These are phyloP conservation scores for Lissonota sp. DNA, from an alignment of 2,888 invertebrate genomes.

Conservation along the genomic window DNA sequence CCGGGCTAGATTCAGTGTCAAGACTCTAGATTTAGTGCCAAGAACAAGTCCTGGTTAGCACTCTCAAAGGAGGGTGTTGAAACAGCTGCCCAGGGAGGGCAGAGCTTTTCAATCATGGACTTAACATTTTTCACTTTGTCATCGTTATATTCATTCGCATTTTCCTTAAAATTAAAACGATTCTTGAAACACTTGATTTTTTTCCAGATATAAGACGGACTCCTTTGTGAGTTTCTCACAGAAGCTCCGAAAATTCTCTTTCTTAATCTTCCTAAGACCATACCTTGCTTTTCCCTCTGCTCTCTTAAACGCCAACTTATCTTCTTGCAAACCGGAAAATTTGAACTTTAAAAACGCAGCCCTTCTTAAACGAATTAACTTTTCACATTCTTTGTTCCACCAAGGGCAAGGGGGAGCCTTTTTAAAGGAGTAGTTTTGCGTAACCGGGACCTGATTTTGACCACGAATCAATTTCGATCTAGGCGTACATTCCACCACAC, in stretches of 20 bases:
- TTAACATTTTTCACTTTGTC: constrained; percentile 20
- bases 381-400: constrained; percentile 24
- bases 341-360: constrained; percentile 33
- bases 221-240: not conserved
- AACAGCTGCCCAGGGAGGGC: not conserved
- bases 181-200: constrained; percentile 45
- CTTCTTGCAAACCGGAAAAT: not conserved
- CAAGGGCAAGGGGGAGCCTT: too few species aligned
- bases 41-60: constrained; percentile 32
- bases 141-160: constrained; percentile 27
- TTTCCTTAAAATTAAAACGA: constrained; percentile 25
- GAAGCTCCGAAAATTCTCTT: constrained; percentile 29
- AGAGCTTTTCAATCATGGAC: constrained; percentile 12
- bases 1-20: constrained; percentile 52
- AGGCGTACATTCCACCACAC: constrained; percentile 1
- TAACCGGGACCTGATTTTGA: too few species aligned
- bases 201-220: constrained; percentile 12
- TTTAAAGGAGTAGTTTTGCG: too few species aligned
- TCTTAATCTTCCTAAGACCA: constrained; percentile 30
- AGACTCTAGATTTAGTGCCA: too few species aligned
- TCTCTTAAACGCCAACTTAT: not conserved
- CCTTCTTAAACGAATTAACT: not conserved
- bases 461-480: not conserved
- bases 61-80: constrained; percentile 30
- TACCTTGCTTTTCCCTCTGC: not conserved